These are phyloP conservation scores for Lepidurus apus DNA, from an alignment of 1,140 invertebrate genomes.

Conservation along the genomic window DNA sequence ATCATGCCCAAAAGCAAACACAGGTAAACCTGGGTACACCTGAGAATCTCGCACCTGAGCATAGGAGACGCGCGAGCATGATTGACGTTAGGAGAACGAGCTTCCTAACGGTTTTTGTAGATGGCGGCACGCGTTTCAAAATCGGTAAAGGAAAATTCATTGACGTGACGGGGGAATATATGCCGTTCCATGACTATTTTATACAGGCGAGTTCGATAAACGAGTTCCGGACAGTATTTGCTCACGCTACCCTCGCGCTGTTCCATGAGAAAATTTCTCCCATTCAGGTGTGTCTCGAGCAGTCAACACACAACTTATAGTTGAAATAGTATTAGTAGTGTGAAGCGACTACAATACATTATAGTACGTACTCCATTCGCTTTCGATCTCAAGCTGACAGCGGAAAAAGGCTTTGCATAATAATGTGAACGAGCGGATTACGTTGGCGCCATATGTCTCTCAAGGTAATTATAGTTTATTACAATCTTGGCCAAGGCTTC, in stretches of 20 bases:
- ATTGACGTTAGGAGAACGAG: neutral
- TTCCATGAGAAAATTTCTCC: neutral
- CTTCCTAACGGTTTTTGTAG: neutral
- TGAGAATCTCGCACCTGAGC: neutral
- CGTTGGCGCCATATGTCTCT: conserved; percentile 12
- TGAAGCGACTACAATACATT: neutral
- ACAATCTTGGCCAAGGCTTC: neutral
- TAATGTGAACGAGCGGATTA: conserved; percentile 14
- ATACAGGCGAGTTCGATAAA: neutral
- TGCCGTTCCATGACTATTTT: neutral
- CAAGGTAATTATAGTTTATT: neutral
- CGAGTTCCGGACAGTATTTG: neutral
- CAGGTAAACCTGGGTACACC: neutral
- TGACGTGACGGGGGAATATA: neutral
- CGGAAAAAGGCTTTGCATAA: neutral
- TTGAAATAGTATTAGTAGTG: too few relatives aligned
- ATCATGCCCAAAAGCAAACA: neutral
- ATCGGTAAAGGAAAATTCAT: neutral
- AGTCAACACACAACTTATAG: neutral
- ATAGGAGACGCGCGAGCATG: neutral
- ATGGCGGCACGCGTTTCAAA: neutral
- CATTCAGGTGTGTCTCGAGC: neutral
- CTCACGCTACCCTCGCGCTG: neutral
- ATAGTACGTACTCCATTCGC: neutral
- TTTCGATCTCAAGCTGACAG: neutral